Evolutionary conservation across 2,797 vertebrate genomes (phyloP), one percentile per base, ranked within the genome.

Genomic region (Erpetoichthys calabaricus): DNA sequence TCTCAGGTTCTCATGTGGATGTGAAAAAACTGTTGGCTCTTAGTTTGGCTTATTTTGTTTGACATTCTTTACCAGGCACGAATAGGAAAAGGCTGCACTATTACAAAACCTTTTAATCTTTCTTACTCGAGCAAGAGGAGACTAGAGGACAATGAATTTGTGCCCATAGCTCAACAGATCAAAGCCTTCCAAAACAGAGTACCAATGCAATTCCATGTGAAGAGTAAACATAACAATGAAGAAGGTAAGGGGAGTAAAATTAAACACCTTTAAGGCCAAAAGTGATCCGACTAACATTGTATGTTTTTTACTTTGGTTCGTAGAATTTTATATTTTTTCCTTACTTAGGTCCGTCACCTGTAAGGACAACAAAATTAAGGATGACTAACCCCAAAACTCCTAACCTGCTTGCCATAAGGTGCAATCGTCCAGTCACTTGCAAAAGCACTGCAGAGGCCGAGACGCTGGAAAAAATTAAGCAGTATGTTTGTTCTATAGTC

Each of bases 81-180:
- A 63, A 58, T 72, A 52, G 50, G 60, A 0, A 91, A 78, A 65
- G 83, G 88, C 1, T 64, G 78, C 55, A 98, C 94, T 0, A 6
- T 97, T n/a, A 83, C 90, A 10, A 91, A 88, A 61, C 92, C 94
- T 5, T 98, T 98, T 78, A 94, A 92, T 55, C 73, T 97, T 42
- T 94, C 93, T 1, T 71, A 65, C 1, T 81, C 90, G 45, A 83
- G 63, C 64, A 94, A 91, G 70, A 84, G 84, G 50, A 91, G 85
- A 59, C 64, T 64, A 0, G 86, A 85, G 1, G 87, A 86, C 51
- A 6, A 55, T 4, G 55, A 72, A 0, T 97, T 92, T 0, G 70
- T 94, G 41, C 70, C 95, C 4, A 78, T 94, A 67, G 95, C 94
- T 54, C 78, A 97, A 73, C 86, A 88, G 70, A 77, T 99, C 0